Base-by-base conservation (phyloP, 30 jellyfish, hydroid and myxozoan species). In the Turritopsis rubra region DNA sequence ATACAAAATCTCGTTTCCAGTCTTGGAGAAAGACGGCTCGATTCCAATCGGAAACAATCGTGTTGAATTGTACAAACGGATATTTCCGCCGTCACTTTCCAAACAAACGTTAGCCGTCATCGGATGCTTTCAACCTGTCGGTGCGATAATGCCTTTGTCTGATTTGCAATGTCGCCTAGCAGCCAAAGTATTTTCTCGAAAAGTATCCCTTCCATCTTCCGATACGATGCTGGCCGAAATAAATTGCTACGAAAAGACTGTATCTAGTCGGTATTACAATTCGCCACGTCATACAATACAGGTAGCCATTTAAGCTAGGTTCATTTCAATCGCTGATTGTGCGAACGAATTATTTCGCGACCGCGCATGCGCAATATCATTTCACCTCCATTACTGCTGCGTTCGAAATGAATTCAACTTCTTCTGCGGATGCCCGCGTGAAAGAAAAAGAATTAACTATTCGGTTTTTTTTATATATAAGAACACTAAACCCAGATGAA, bases 111-210 rank as follows among this genome's bases (percentile, higher is more conserved):
- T 91, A 92, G 97, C 97, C n/a, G 76, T 86, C 29, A 60, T 91
- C 22, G 97, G 97, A 3, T 86, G 90, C 85, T 27, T 91, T 28
- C 97, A 91, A 66, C 97, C 97, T 8, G 22, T 86, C 52, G 97
- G 97, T 24, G 92, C 97, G 23, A 24, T 86, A 1, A 91, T 86
- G 92, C 97, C 97, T 1, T 53, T 91, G 70, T 80, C 91, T 21
- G 97, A 91, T 27, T 71, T 91, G 72, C 97, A 91, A 71, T 89
- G 93, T 53, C 85, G 97, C 16, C 81, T 92, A 91, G 97, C 96
- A 21, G 84, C 72, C 66, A 79, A 79, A 65, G 97, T 91, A 1
- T 91, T 91, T 80, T 83, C 41, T 23, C 91, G 95, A 9, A 74
- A 28, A 52, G 71, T 83, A 24, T 5, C 18, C 1, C 73, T 91